Base-by-base conservation (phyloP, 1,140 invertebrate species). In the Pseudomyrmex pallidus region DNA sequence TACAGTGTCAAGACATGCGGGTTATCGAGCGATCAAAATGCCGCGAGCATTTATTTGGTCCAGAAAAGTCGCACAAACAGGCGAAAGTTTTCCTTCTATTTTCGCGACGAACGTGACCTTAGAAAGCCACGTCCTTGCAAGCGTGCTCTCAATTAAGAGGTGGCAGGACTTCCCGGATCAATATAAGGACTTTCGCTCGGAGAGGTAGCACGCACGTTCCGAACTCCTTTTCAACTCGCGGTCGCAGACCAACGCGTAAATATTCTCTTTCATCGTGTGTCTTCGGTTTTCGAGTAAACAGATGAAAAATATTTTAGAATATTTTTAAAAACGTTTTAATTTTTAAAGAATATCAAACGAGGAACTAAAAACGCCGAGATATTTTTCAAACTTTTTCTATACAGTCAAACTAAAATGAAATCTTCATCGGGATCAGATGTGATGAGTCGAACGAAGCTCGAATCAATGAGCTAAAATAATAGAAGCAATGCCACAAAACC, bases 391-490 rank as follows among this genome's bases (percentile, higher is more conserved):
- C 35, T 35, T 35, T 35, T 35, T 35, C 35, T 35, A 35, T 35
- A 35, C 35, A 35, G 4, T 35, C 2, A 1, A 35, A 35, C 35
- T 35, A 35, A 35, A 35, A 5, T 35, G 35, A 35, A 35, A 35
- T 35, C 35, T 35, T 35, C 35, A 25, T 25, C 0, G 35, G 25
- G 3, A 25, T 35, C 25, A 5, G 4, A 35, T 35, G 35, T 35
- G 35, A 35, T 35, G 35, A 44, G 56, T 10, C 25, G 4, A 67
- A 12, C 62, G 25, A 66, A 66, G 44, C 4, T 17, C 44, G 74
- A 20, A 67, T 77, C 50, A 67, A 77, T 77, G 67, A 9, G 1
- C 13, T 77, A 44, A 56, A 77, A 77, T 77, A 77, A 76, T 66
- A 76, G 61, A 56, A 67, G 13, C 74, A 52, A 67, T 56, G 56